Percentiles rank a stretch among this genome's conserved stretches.
These are phyloP conservation scores for Gymnocheta viridis DNA, from an alignment of 2,888 invertebrate genomes.

Conservation along the genomic window DNA sequence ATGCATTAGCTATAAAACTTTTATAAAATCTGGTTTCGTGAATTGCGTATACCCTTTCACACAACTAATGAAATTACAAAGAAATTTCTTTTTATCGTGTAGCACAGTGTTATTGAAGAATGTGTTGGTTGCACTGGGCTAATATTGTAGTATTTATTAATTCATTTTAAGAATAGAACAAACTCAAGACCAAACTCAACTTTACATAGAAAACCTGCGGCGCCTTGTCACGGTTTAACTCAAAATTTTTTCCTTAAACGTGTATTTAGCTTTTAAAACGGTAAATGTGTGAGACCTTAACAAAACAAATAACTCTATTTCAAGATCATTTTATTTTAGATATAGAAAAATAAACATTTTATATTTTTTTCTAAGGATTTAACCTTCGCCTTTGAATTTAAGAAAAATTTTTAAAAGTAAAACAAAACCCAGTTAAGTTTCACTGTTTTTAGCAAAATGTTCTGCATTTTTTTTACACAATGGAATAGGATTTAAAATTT, in stretches of 20 bases:
- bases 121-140: too few relatives aligned
- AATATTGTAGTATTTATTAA: too few relatives aligned
- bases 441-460: neutral
- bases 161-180: too few relatives aligned
- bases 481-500: neutral
- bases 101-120: too few relatives aligned
- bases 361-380: too few relatives aligned
- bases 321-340: slow-evolving; percentile 41
- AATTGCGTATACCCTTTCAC: too few relatives aligned
- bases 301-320: slow-evolving; percentile 41
- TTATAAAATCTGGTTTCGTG: too few relatives aligned
- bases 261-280: slow-evolving; percentile 13
- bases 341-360: slow-evolving; percentile 1
- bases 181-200: too few relatives aligned
- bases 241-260: slow-evolving; percentile 35
- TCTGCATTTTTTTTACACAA: neutral
- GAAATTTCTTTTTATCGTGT: too few relatives aligned
- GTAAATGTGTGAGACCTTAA: neutral
- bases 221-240: slow-evolving; percentile 34
- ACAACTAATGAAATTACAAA: too few relatives aligned
- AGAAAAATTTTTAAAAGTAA: neutral
- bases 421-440: neutral
- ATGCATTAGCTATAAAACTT: too few relatives aligned
- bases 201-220: neutral
- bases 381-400: slow-evolving; percentile 43